Evolutionary conservation across 2,797 vertebrate species (phyloP).

Genomic region (Presbytis comata): DNA sequence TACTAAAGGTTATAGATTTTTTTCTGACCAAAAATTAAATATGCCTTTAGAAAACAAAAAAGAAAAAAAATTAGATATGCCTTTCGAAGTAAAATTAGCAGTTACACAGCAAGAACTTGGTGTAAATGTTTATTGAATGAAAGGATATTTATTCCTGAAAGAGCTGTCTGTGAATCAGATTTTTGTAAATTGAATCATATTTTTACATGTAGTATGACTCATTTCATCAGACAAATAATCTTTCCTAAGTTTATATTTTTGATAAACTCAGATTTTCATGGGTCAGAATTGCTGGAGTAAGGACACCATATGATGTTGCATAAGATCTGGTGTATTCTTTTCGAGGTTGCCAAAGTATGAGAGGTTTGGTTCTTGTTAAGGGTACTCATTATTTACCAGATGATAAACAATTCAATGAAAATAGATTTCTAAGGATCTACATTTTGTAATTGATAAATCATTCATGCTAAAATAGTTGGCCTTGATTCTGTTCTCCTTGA

Average conservation of each 20-base stretch:
- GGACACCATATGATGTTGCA: not conserved
- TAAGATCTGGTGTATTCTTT: constrained; percentile 51
- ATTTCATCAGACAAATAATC: constrained; percentile 38
- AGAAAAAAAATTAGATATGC: not conserved
- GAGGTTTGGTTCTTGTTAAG: not conserved
- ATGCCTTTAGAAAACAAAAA: not conserved
- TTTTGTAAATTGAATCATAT: constrained; percentile 42
- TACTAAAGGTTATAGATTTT: not conserved
- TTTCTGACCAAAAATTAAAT: not conserved
- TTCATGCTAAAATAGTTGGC: constrained; percentile 43
- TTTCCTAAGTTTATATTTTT: constrained; percentile 56
- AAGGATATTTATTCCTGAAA: constrained; percentile 48
- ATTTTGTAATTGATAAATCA: constrained; percentile 60
- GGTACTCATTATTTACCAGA: constrained; percentile 25
- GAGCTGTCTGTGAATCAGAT: constrained; percentile 10
- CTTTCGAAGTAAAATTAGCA: not conserved
- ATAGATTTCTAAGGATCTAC: constrained; percentile 49
- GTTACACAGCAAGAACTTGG: not conserved
- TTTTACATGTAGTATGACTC: constrained; percentile 30
- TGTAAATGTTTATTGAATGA: constrained; percentile 35
- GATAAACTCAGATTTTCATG: constrained; percentile 37
- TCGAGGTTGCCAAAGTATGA: constrained; percentile 45
- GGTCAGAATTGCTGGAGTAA: constrained; percentile 16
- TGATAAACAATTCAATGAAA: constrained; percentile 65
- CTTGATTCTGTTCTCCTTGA: constrained; percentile 16